A percentile compares a stretch with the other conserved stretches of the same genome.
These are phyloP conservation scores for Peromyscus nudipes DNA, from an alignment of 2,797 vertebrate species.

Conservation along the genomic window DNA sequence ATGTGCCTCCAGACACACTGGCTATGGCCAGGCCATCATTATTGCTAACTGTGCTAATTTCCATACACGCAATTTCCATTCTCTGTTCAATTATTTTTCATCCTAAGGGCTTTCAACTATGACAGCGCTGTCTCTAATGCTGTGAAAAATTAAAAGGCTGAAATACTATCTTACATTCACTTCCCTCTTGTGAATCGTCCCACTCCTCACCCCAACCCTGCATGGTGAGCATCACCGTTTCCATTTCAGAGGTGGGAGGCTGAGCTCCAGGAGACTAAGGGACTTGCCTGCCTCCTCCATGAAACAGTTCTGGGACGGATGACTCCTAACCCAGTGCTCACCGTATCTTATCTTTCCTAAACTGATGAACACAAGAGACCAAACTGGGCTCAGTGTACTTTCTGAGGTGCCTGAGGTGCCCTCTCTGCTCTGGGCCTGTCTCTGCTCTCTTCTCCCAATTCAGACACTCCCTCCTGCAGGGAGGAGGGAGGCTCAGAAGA, in stretches of 20 bases:
- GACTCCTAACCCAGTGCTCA: neutral
- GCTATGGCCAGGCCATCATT: neutral
- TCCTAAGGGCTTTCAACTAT: slow-evolving; percentile 45
- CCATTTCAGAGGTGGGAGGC: neutral
- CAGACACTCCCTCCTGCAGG: neutral
- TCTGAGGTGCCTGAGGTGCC: neutral
- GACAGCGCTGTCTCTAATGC: neutral
- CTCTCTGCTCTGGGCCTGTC: neutral
- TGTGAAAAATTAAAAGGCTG: slow-evolving; percentile 19
- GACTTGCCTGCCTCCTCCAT: neutral
- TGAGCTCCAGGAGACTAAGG: neutral
- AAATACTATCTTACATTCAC: neutral
- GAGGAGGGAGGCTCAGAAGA: neutral
- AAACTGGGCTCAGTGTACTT: neutral
- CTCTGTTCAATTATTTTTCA: slow-evolving; percentile 42
- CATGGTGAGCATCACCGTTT: rapidly evolving
- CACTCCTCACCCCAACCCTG: neutral
- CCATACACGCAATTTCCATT: neutral
- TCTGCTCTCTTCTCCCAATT: neutral
- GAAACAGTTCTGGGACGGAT: neutral
- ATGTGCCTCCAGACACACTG: neutral
- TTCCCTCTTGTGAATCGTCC: too few species aligned
- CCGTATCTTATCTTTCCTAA: neutral
- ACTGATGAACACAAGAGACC: neutral
- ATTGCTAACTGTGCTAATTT: neutral